Conservation (phyloP, 2,113 vertebrate genomes). For the Irena cyanogastra region DNA sequence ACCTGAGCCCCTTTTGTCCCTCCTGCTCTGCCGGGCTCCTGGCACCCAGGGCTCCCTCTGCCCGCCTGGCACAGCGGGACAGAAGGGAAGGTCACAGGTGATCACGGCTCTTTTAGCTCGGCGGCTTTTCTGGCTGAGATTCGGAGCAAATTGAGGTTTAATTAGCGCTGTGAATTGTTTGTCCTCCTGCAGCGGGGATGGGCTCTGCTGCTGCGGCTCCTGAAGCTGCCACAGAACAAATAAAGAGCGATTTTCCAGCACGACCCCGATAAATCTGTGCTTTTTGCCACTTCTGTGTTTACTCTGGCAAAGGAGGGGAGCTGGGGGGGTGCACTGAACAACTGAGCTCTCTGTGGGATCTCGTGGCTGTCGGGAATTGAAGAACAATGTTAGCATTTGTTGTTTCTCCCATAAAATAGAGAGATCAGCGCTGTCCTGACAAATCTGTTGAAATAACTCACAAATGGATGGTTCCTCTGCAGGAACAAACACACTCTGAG, state of each 20-base stretch:
- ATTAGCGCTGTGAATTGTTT: background rate
- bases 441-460: background rate
- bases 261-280: background rate
- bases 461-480: background rate
- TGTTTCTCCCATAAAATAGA: background rate
- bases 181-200: background rate
- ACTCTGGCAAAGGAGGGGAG: background rate
- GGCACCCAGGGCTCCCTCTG: background rate
- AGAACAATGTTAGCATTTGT: background rate
- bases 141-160: background rate
- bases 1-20: background rate
- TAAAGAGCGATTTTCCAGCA: background rate
- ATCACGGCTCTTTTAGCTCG: background rate
- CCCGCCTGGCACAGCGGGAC: background rate
- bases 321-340: background rate
- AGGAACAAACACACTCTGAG: background rate
- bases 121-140: background rate
- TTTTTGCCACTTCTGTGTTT: background rate
- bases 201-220: background rate
- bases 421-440: background rate
- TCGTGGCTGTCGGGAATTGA: background rate
- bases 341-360: background rate
- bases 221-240: background rate
- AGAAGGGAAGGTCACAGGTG: background rate
- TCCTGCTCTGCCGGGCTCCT: background rate